phyloP scores from a whole-genome alignment of 2,888 invertebrate species.

The Ectemnius continuus region DNA sequence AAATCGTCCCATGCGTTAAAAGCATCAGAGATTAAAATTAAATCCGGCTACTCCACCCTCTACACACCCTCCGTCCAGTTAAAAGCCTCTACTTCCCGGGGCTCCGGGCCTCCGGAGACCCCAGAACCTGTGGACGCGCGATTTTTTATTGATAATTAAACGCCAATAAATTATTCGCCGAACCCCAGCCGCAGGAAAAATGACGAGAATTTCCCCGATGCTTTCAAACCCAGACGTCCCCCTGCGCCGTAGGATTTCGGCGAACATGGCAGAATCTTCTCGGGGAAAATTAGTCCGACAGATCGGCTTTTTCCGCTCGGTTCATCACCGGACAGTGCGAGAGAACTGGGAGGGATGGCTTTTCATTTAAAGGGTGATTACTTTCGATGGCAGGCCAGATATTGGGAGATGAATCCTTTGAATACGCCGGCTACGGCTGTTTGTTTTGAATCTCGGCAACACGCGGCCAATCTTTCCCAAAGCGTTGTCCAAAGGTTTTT shows the following conservation, averaged over 20 bases:
- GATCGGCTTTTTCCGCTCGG: background rate
- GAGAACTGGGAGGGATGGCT: background rate
- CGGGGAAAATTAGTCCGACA: background rate
- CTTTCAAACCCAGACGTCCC: no score
- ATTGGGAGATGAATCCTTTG: conserved; percentile 20
- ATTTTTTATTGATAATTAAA: conserved; percentile 62
- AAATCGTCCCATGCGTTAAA: conserved; percentile 67
- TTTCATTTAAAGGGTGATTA: background rate
- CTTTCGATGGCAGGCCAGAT: conserved; percentile 1
- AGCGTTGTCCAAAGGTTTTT: conserved; percentile 47
- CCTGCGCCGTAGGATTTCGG: background rate
- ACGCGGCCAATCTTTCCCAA: conserved; percentile 25
- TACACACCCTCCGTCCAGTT: conserved; percentile 18
- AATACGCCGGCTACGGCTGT: conserved; percentile 15
- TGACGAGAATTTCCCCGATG: background rate
- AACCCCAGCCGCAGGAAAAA: background rate
- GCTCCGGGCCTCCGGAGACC: background rate
- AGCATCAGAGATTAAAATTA: conserved; percentile 69
- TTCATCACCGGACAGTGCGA: background rate
- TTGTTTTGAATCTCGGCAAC: conserved; percentile 16
- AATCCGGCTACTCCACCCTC: conserved; percentile 56
- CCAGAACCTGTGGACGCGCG: conserved; percentile 32
- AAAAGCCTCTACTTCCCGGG: background rate
- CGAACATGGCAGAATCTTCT: background rate
- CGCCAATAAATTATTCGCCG: conserved; percentile 53